Conservation (phyloP, 2,113 vertebrate species). For the Vulpes vulpes region DNA sequence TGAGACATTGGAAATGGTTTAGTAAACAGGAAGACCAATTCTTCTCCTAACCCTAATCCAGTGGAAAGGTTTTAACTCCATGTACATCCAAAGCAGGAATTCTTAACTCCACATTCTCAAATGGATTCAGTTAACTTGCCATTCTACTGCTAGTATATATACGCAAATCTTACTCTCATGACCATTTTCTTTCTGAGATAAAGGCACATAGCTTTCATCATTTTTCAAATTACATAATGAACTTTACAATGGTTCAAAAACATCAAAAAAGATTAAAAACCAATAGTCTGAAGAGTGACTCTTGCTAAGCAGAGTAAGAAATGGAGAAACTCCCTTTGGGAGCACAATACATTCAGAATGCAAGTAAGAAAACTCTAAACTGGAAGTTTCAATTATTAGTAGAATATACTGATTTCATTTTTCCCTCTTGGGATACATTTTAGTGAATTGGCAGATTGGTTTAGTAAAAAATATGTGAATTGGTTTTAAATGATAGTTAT, state of each 20-base stretch:
- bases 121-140: not conserved
- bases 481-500: slow-evolving; percentile 11
- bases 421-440: not conserved
- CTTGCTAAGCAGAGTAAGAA: not conserved
- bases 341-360: not conserved
- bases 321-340: not conserved
- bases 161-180: not conserved
- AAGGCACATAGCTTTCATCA: not conserved
- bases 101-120: slow-evolving; percentile 12
- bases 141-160: not conserved
- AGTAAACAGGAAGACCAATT: not conserved
- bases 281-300: not conserved
- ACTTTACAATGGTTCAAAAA: not conserved
- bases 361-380: slow-evolving; percentile 5
- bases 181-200: not conserved
- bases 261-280: not conserved
- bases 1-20: not conserved
- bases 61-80: not conserved
- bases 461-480: not conserved
- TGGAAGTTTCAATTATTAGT: not conserved
- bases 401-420: not conserved
- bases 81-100: not conserved
- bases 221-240: slow-evolving; percentile 25
- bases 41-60: not conserved
- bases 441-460: not conserved